Percentiles rank a stretch among this genome's conserved stretches.
These are phyloP conservation scores for Benthochromis sp. DNA, from an alignment of 2,113 vertebrate genomes.

Conservation along the genomic window DNA sequence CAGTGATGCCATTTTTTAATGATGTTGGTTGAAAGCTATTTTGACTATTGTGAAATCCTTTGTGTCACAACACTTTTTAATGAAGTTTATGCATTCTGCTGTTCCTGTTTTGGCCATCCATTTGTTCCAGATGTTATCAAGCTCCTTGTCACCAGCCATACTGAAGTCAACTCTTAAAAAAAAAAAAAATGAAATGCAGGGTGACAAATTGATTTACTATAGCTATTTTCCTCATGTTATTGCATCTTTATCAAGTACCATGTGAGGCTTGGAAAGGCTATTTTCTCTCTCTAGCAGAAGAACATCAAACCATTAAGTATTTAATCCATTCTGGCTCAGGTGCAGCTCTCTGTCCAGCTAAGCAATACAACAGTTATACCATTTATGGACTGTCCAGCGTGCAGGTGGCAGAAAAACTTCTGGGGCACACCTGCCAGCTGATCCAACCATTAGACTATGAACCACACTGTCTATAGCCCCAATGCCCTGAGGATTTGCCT, in stretches of 20 bases:
- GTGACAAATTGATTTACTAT: background rate
- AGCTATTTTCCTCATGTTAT: background rate
- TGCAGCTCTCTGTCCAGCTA: slow-evolving; percentile 41
- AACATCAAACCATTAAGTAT: slow-evolving; percentile 48
- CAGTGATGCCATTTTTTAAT: background rate
- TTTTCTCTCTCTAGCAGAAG: background rate
- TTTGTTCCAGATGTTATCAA: background rate
- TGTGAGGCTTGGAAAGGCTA: background rate
- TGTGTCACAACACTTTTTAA: background rate
- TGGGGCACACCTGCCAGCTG: slow-evolving; percentile 72
- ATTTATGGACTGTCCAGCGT: slow-evolving; percentile 50
- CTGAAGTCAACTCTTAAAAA: background rate
- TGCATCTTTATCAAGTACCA: background rate
- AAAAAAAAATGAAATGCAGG: background rate
- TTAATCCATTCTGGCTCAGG: slow-evolving; percentile 45
- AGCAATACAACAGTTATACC: slow-evolving; percentile 49
- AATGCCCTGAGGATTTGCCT: slow-evolving; percentile 40
- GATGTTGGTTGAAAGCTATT: background rate
- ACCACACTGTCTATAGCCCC: slow-evolving; percentile 32
- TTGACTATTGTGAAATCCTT: background rate
- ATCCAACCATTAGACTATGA: slow-evolving; percentile 46
- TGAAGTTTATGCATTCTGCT: background rate
- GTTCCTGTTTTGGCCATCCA: background rate
- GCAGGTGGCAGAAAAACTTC: slow-evolving; percentile 54
- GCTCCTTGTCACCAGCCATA: background rate